Evolutionary conservation across 2,797 vertebrate genomes (phyloP).

Genomic region (Ptychadena robeensis): DNA sequence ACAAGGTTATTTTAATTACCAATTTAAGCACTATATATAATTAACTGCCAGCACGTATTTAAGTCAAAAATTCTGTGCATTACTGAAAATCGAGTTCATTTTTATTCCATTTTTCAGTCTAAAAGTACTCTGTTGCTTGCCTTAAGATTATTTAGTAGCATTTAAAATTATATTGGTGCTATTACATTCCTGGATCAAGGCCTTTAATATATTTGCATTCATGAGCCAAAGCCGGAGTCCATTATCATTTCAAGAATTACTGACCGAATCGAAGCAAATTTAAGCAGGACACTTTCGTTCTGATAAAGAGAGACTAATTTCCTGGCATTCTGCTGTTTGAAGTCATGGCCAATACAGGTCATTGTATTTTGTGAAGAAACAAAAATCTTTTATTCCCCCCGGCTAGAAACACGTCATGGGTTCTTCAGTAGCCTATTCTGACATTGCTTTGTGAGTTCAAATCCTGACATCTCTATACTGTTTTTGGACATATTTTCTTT

Average conservation of each 20-base stretch:
- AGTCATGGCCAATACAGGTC: slow-evolving; percentile 56
- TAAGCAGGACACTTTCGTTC: slow-evolving; percentile 46
- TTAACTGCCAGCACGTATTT: slow-evolving; percentile 67
- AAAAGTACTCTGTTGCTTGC: slow-evolving; percentile 68
- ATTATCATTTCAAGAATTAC: slow-evolving; percentile 59
- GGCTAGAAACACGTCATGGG: slow-evolving; percentile 21
- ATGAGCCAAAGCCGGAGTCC: slow-evolving; percentile 63
- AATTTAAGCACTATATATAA: slow-evolving; percentile 65
- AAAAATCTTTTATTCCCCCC: slow-evolving; percentile 9
- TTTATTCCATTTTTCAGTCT: slow-evolving; percentile 67
- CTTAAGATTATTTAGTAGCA: slow-evolving; percentile 70
- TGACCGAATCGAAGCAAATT: slow-evolving; percentile 56
- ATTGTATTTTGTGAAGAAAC: slow-evolving; percentile 57
- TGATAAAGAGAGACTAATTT: slow-evolving; percentile 19
- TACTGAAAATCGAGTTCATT: slow-evolving; percentile 70
- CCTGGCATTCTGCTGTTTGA: slow-evolving; percentile 33
- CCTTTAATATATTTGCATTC: slow-evolving; percentile 64
- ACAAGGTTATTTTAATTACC: slow-evolving; percentile 69
- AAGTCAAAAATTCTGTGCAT: slow-evolving; percentile 65
- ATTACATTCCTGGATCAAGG: slow-evolving; percentile 62
- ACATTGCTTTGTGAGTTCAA: not conserved
- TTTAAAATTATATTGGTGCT: slow-evolving; percentile 69
- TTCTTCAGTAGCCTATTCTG: slow-evolving; percentile 8
- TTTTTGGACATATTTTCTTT: not conserved
- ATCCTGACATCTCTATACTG: not conserved